These are phyloP conservation scores for Geodia barretti DNA, from an alignment of 37 sponge, comb jelly and placozoan genomes.

Conservation along the genomic window DNA sequence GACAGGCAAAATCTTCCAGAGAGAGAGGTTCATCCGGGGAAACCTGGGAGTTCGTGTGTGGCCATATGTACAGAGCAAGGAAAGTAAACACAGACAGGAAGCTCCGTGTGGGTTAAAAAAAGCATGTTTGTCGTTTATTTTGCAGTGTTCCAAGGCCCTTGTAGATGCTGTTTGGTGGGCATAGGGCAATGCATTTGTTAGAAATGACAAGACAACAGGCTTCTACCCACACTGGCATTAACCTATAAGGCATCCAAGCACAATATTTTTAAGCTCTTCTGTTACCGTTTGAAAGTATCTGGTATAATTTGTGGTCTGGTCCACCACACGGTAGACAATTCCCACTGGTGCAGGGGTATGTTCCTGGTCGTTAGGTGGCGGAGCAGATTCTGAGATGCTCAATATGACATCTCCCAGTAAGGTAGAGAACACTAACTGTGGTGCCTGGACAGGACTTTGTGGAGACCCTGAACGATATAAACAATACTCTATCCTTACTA, in stretches of 20 bases:
- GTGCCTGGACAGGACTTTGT: not conserved
- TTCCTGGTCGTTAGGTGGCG: not conserved
- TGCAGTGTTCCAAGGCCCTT: not conserved
- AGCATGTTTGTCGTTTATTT: not conserved
- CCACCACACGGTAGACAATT: not conserved
- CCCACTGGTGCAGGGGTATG: not conserved
- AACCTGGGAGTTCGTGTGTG: too few relatives aligned
- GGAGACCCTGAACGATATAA: not conserved
- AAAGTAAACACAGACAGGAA: not conserved
- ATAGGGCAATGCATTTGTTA: not conserved
- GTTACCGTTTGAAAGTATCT: too few relatives aligned
- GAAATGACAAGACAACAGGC: too few relatives aligned
- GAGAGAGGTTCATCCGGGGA: not conserved
- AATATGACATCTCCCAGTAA: not conserved
- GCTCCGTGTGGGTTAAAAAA: not conserved
- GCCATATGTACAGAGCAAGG: too few relatives aligned
- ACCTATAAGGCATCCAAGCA: too few relatives aligned
- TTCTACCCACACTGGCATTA: too few relatives aligned
- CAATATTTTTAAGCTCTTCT: too few relatives aligned
- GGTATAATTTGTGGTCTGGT: not conserved
- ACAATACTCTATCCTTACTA: too few relatives aligned
- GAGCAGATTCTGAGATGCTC: not conserved
- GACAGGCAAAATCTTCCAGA: conserved; percentile 2
- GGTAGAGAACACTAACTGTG: not conserved
- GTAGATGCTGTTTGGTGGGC: not conserved